Conservation (phyloP, 2,888 invertebrate species). For the Melolontha melolontha region DNA sequence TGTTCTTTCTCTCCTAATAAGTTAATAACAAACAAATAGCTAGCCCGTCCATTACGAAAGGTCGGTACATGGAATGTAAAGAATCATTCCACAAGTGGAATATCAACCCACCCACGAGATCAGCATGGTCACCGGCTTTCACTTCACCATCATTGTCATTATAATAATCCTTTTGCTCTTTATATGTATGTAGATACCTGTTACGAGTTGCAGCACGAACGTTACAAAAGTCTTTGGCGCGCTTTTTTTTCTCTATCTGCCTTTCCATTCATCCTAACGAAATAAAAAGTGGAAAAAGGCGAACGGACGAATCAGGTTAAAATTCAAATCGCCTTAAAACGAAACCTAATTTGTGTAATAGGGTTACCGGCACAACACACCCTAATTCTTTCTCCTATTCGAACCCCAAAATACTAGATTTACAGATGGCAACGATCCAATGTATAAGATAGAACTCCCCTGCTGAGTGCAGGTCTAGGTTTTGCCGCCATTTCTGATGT, state of each 20-base stretch:
- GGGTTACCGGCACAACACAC: slow-evolving; percentile 36
- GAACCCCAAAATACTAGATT: slow-evolving; percentile 16
- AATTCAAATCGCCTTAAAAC: slow-evolving; percentile 34
- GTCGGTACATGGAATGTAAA: slow-evolving; percentile 8
- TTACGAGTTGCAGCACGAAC: not conserved
- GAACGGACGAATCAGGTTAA: slow-evolving; percentile 23
- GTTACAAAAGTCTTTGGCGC: slow-evolving; percentile 20
- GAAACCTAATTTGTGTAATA: slow-evolving; percentile 40
- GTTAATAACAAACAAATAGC: no score
- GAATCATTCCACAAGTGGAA: slow-evolving; percentile 9
- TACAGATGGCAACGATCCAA: slow-evolving; percentile 19
- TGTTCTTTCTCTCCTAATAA: no score
- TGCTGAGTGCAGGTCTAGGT: slow-evolving; percentile 10
- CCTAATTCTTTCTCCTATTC: slow-evolving; percentile 18
- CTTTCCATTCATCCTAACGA: slow-evolving; percentile 9
- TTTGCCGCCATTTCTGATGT: slow-evolving; percentile 33
- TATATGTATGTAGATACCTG: slow-evolving; percentile 1
- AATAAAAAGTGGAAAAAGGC: slow-evolving; percentile 19
- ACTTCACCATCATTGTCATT: slow-evolving; percentile 11
- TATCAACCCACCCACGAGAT: slow-evolving; percentile 29
- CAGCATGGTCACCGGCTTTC: slow-evolving; percentile 24
- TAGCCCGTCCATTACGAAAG: not conserved
- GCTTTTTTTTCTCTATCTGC: slow-evolving; percentile 10
- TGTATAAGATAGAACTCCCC: slow-evolving; percentile 27
- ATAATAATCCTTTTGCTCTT: slow-evolving; percentile 4